Base-by-base conservation (phyloP, 2,113 vertebrate genomes). In the Odobenus rosmarus region DNA sequence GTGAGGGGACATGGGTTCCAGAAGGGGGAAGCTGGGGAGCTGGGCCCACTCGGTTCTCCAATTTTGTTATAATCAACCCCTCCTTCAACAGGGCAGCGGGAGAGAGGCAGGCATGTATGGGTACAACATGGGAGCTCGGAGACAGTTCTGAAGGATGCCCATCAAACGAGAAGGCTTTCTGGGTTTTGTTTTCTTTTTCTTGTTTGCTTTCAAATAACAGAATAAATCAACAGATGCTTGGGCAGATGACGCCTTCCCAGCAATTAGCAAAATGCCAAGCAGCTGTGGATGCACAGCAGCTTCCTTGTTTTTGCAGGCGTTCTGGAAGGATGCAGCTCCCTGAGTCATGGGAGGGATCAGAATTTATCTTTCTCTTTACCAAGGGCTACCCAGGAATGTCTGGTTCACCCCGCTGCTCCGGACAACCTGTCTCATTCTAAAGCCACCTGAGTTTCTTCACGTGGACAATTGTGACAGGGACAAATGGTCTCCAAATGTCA, bases 201-300 rank as follows among this genome's bases (percentile, higher is more conserved):
- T 82, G 95, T 96, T 96, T 97, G 97, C 96, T 97, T 97, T 97
- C 95, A 93, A 96, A 95, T 93, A 98, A 92, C 46, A 92, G 95
- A 93, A 74, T 31, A 83, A 26, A 74, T 79, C 69, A 31, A n/a
- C 96, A 98, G 96, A 82, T 93, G 91, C 53, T 18, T 0, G 53
- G 88, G 88, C 95, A 96, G 76, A 96, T 3, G 69, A 95, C 0
- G 61, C 71, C 96, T 92, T 12, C 49, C 31, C 3, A 31, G 61
- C 55, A 59, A 49, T 83, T 42, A 16, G 81, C 59, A 61, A 94
- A 93, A 93, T 31, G 39, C 59, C 51, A 67, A 39, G 64, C 59
- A 64, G 82, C 33, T 36, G 69, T 39, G 18, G 31, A 31, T n/a
- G 88, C 39, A 76, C 51, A 4, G 21, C 46, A 36, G 36, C 16